Evolutionary conservation across 30 jellyfish, hydroid and myxozoan genomes (phyloP).

Genomic region (Pseudorhiza aurosa): DNA sequence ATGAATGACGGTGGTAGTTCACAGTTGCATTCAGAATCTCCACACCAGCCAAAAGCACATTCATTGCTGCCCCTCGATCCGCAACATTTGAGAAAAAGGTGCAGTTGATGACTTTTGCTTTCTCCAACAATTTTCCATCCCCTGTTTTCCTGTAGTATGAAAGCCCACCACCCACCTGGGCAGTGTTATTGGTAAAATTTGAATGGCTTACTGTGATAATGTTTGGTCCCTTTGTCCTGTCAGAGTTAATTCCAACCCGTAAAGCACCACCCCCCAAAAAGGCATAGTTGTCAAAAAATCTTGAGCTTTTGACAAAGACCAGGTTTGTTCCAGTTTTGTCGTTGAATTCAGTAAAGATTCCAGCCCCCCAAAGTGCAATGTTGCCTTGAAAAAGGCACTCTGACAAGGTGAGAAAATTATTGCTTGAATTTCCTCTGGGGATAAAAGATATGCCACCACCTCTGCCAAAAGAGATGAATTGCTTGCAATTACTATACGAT

Average conservation of each 20-base stretch:
- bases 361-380: constrained; percentile 92
- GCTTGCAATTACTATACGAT: constrained; percentile 15
- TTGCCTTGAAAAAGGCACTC: constrained; percentile 45
- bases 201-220: constrained; percentile 5
- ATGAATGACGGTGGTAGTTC: constrained; percentile 1
- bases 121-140: constrained; percentile 10
- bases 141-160: constrained; percentile 26
- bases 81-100: constrained; percentile 32
- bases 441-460: constrained; percentile 80
- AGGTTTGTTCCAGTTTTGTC: constrained; percentile 38
- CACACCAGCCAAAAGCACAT: not conserved
- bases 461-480: constrained; percentile 63
- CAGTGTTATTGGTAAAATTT: constrained; percentile 37
- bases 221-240: constrained; percentile 22
- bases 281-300: constrained; percentile 56
- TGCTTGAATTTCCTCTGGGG: constrained; percentile 54
- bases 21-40: constrained; percentile 11
- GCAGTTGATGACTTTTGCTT: constrained; percentile 7
- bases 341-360: constrained; percentile 59
- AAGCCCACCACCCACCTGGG: constrained; percentile 71
- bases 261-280: constrained; percentile 83
- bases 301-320: constrained; percentile 13
- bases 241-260: constrained; percentile 50
- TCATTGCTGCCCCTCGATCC: constrained; percentile 48
- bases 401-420: constrained; percentile 27